phyloP scores from a whole-genome alignment of 2,888 invertebrate species.

The Pasiphila rectangulata region DNA sequence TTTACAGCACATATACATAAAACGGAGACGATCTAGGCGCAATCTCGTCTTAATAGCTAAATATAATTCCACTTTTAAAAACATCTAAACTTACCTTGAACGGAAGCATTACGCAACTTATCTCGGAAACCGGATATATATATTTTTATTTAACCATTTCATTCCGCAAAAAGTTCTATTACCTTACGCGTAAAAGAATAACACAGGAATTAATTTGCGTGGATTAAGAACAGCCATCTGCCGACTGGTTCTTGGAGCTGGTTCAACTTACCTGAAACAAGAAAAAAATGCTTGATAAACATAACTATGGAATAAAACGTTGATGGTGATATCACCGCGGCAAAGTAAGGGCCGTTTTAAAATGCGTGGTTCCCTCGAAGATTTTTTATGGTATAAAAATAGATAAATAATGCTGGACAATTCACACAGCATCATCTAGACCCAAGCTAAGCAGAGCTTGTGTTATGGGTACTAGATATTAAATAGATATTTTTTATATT shows the following conservation, averaged over 20 bases:
- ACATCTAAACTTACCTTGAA: background rate
- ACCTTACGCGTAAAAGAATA: slow-evolving; percentile 3
- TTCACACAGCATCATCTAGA: too few relatives aligned
- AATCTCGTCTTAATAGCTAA: too few relatives aligned
- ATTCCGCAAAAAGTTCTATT: slow-evolving; percentile 1
- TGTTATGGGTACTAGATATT: too few relatives aligned
- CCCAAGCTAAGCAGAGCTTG: too few relatives aligned
- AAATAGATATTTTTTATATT: too few relatives aligned
- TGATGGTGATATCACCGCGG: background rate
- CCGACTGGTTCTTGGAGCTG: slow-evolving; percentile 30
- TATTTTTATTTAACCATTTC: too few relatives aligned
- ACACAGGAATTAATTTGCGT: slow-evolving; percentile 11
- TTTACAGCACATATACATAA: too few relatives aligned
- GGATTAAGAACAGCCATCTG: slow-evolving; percentile 36
- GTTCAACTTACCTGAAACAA: slow-evolving; percentile 49
- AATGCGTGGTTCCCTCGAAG: slow-evolving; percentile 4
- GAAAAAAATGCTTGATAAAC: slow-evolving; percentile 45
- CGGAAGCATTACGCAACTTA: background rate
- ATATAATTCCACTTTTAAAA: too few relatives aligned
- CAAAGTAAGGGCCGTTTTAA: background rate
- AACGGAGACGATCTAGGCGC: too few relatives aligned
- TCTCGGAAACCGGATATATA: slow-evolving; percentile 1
- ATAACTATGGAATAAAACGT: slow-evolving; percentile 10
- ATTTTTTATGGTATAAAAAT: too few relatives aligned
- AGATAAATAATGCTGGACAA: too few relatives aligned